A percentile compares a stretch with the other conserved stretches of the same genome.
phyloP scores from a whole-genome alignment of 2,888 invertebrate genomes.

The Sclerodermus sp. region DNA sequence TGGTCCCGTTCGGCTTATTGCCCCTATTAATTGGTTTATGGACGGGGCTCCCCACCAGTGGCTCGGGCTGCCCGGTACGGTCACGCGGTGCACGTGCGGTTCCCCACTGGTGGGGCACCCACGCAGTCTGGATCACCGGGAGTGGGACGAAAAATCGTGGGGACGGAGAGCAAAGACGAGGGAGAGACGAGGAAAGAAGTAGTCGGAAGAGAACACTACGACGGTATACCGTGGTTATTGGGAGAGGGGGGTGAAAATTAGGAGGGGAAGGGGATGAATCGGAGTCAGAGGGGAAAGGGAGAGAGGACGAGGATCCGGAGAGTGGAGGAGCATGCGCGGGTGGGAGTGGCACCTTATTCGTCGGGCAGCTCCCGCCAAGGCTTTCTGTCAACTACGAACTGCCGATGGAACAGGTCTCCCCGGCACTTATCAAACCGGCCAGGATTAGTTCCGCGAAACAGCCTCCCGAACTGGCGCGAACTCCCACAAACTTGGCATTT shows the following conservation, averaged over 20 bases:
- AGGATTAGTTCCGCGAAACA: too few relatives aligned
- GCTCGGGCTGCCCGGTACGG: background rate
- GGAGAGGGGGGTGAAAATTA: background rate
- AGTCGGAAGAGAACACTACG: background rate
- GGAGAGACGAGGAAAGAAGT: background rate
- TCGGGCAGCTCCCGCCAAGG: constrained; percentile 48
- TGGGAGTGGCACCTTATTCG: constrained; percentile 50
- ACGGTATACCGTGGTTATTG: background rate
- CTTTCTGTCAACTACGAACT: constrained; percentile 50
- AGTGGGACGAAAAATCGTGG: background rate
- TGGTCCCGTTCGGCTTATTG: constrained; percentile 27
- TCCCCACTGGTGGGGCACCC: background rate
- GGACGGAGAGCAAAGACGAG: background rate
- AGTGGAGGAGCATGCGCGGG: constrained; percentile 49
- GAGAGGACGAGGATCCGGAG: background rate
- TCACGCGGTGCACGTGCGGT: constrained; percentile 17
- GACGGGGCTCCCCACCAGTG: constrained; percentile 14
- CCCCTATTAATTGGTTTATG: constrained; percentile 40
- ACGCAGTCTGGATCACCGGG: background rate
- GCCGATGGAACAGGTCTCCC: constrained; percentile 33
- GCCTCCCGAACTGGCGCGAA: too few relatives aligned
- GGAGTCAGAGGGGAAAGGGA: constrained; percentile 1
- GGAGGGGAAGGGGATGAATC: background rate
- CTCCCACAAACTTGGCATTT: too few relatives aligned
- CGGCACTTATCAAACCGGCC: constrained; percentile 15